A percentile compares a stretch with the other conserved stretches of the same genome.
These are phyloP conservation scores for Polydrusus cervinus DNA, from an alignment of 2,888 invertebrate species.

Conservation along the genomic window DNA sequence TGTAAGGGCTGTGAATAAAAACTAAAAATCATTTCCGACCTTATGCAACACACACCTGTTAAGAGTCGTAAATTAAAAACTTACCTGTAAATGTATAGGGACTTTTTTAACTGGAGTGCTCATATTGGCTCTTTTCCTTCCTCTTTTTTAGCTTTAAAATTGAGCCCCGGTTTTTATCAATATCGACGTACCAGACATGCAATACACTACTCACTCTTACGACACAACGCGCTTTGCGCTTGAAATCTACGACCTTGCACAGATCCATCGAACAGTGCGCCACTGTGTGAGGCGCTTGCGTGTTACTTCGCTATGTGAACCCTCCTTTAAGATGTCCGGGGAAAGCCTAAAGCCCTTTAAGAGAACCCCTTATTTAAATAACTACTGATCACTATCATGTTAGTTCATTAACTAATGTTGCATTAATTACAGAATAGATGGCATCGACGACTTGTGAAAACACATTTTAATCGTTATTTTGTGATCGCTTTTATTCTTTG, in stretches of 20 bases:
- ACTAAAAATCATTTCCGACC: slow-evolving; percentile 13
- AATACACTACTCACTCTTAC: slow-evolving; percentile 33
- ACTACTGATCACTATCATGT: slow-evolving; percentile 7
- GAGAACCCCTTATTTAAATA: slow-evolving; percentile 7
- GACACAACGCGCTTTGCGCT: slow-evolving; percentile 38
- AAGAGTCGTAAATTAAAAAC: slow-evolving; percentile 56
- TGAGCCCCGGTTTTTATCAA: slow-evolving; percentile 24
- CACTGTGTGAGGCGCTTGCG: slow-evolving; percentile 16
- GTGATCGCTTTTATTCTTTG: too few relatives aligned
- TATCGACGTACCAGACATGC: slow-evolving; percentile 17
- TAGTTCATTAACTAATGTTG: background rate
- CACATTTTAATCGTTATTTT: too few relatives aligned
- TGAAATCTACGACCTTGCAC: slow-evolving; percentile 48
- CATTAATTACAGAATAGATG: too few relatives aligned
- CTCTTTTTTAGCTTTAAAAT: slow-evolving; percentile 15
- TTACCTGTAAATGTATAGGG: slow-evolving; percentile 94
- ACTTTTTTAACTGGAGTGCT: slow-evolving; percentile 94
- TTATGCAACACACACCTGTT: slow-evolving; percentile 59
- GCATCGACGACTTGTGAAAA: background rate
- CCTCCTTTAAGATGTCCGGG: slow-evolving; percentile 1
- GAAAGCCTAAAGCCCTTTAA: slow-evolving; percentile 1
- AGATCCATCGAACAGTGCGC: slow-evolving; percentile 35
- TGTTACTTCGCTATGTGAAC: background rate
- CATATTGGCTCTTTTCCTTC: slow-evolving; percentile 70
- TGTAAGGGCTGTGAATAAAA: background rate